These are phyloP conservation scores for Steinernema scapterisci DNA, from an alignment of 2,888 invertebrate genomes.

Conservation along the genomic window DNA sequence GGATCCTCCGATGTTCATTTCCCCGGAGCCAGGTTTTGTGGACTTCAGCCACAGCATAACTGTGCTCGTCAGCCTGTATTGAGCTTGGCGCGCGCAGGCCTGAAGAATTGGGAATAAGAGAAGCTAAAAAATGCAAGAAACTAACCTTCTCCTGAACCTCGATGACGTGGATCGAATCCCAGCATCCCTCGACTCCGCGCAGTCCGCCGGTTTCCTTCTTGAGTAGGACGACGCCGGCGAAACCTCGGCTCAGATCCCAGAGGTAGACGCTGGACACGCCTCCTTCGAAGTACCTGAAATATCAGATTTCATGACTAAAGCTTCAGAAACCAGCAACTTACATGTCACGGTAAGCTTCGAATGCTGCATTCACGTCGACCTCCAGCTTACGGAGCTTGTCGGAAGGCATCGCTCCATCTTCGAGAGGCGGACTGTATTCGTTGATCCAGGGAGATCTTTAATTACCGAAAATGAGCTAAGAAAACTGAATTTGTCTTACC, in stretches of 20 bases:
- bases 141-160: conserved; percentile 77
- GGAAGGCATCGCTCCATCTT: conserved; percentile 98
- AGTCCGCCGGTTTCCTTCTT: conserved; percentile 78
- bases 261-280: conserved; percentile 98
- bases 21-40: conserved; percentile 88
- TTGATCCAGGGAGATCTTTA: conserved; percentile 95
- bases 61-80: conserved; percentile 97
- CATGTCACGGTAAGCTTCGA: conserved; percentile 88
- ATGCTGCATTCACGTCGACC: conserved; percentile 95
- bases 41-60: conserved; percentile 99
- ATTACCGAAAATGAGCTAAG: not conserved
- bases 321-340: conserved; percentile 35
- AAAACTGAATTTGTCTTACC: conserved; percentile 70
- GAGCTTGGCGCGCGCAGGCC: conserved; percentile 80
- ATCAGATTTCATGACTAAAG: no score
- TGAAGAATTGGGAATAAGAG: conserved; percentile 28
- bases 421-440: conserved; percentile 92
- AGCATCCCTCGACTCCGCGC: conserved; percentile 94
- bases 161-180: conserved; percentile 99
- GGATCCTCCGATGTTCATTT: conserved; percentile 98
- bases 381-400: conserved; percentile 91
- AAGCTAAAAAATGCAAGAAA: not conserved
- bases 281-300: conserved; percentile 88
- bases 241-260: conserved; percentile 95
- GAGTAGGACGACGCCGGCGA: conserved; percentile 95